These are phyloP conservation scores for Danaus melanippus DNA, from an alignment of 1,140 invertebrate genomes.

Conservation along the genomic window DNA sequence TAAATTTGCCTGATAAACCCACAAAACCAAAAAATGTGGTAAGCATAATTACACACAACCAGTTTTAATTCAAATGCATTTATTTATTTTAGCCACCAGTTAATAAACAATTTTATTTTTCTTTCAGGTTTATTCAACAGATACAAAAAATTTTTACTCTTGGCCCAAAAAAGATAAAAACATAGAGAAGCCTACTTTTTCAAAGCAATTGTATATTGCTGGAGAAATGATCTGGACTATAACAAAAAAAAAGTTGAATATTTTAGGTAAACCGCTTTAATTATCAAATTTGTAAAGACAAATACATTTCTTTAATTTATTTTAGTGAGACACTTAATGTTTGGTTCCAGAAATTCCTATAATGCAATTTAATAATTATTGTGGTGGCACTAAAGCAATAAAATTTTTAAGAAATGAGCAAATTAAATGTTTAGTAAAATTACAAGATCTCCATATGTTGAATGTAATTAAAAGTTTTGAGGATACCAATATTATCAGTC, in stretches of 20 bases:
- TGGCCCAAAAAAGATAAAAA: conserved; percentile 29
- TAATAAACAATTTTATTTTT: conserved; percentile 16
- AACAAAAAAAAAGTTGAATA: conserved; percentile 31
- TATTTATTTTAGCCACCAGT: conserved; percentile 27
- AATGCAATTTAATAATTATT: conserved; percentile 44
- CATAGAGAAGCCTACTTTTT: conserved; percentile 19
- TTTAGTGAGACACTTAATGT: conserved; percentile 2
- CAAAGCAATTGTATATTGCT: conserved; percentile 30
- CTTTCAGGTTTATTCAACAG: conserved; percentile 31
- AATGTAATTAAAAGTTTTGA: conserved; percentile 33
- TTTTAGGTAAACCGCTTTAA: conserved; percentile 29
- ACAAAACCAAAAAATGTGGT: conserved; percentile 14
- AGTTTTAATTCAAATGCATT: background rate
- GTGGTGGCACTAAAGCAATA: conserved; percentile 39
- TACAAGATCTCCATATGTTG: conserved; percentile 53
- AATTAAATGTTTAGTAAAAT: conserved; percentile 46
- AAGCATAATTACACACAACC: background rate
- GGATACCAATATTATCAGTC: conserved; percentile 34
- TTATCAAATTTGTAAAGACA: too few relatives aligned
- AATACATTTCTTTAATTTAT: background rate
- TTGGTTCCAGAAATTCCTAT: conserved; percentile 35
- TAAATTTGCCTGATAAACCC: conserved; percentile 69
- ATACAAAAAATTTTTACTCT: conserved; percentile 27
- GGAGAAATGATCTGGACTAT: conserved; percentile 44
- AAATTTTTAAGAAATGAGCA: conserved; percentile 48